Evolutionary conservation across 2,113 vertebrate genomes (phyloP).

Genomic region (Rhabdornis inornatus): DNA sequence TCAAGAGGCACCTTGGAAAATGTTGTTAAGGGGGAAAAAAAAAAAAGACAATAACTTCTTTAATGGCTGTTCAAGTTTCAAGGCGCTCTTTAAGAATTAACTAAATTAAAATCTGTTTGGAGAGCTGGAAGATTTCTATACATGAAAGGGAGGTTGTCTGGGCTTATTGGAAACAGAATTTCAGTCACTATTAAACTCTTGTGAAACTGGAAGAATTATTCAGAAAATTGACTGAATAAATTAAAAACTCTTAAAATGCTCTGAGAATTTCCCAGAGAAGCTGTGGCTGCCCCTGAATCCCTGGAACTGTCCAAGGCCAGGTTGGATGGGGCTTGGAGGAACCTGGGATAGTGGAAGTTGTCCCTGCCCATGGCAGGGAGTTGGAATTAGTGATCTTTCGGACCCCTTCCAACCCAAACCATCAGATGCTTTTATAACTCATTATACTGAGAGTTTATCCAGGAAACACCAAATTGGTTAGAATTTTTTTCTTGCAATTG

Average conservation of each 20-base stretch:
- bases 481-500: neutral
- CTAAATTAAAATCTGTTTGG: slow-evolving; percentile 36
- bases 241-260: neutral
- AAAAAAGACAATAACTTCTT: slow-evolving; percentile 19
- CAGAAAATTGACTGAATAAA: neutral
- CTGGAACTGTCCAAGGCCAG: neutral
- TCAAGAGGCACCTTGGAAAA: neutral
- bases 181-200: neutral
- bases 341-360: fast-evolving
- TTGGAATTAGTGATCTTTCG: neutral
- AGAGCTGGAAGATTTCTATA: neutral
- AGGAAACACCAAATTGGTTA: neutral
- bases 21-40: neutral
- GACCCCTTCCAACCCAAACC: neutral
- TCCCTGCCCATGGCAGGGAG: neutral
- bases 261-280: neutral
- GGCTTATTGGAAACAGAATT: neutral
- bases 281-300: neutral
- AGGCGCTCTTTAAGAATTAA: slow-evolving; percentile 33
- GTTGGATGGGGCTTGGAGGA: fast-evolving
- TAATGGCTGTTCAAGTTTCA: slow-evolving; percentile 39
- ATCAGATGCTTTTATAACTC: neutral
- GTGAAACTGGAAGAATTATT: neutral
- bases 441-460: neutral
- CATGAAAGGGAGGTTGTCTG: neutral